phyloP scores from a whole-genome alignment of 2,113 vertebrate genomes.

The Triplophysa rosa region DNA sequence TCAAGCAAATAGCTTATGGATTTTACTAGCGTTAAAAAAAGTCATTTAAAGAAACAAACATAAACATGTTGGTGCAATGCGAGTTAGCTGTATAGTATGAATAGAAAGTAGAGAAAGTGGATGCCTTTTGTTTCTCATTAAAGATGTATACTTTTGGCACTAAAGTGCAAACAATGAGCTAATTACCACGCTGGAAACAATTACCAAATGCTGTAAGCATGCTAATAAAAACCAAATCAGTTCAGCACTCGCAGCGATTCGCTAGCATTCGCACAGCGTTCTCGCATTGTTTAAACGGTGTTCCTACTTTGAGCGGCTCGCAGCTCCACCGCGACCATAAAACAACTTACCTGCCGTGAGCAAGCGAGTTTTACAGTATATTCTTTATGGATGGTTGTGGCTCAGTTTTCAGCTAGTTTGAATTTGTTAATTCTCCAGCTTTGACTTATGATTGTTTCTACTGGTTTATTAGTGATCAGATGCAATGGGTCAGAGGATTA shows the following conservation, averaged over 20 bases:
- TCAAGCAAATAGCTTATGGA: neutral
- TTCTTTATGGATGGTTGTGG: constrained; percentile 26
- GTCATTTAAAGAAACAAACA: neutral
- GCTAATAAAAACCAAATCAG: constrained; percentile 60
- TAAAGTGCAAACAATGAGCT: constrained; percentile 64
- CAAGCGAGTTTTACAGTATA: constrained; percentile 5
- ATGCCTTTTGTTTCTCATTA: constrained; percentile 39
- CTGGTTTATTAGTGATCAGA: constrained; percentile 43
- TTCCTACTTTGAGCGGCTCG: constrained; percentile 24
- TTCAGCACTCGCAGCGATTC: constrained; percentile 51
- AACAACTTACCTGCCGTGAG: constrained; percentile 40
- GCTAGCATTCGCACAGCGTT: constrained; percentile 43
- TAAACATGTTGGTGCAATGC: neutral
- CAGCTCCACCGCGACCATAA: constrained; percentile 28
- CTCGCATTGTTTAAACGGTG: neutral
- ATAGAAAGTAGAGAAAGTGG: constrained; percentile 41
- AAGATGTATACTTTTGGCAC: constrained; percentile 55
- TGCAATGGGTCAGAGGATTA: constrained; percentile 47
- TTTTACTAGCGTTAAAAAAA: constrained; percentile 11
- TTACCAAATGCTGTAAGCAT: constrained; percentile 60
- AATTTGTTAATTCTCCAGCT: constrained; percentile 40
- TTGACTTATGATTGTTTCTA: constrained; percentile 35
- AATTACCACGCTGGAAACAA: constrained; percentile 63
- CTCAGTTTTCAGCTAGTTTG: constrained; percentile 22
- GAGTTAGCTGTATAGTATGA: constrained; percentile 4